Percentiles rank a stretch among this genome's conserved stretches.
Evolutionary conservation across 2,113 vertebrate species (phyloP).

Genomic region (Xenus cinereus): DNA sequence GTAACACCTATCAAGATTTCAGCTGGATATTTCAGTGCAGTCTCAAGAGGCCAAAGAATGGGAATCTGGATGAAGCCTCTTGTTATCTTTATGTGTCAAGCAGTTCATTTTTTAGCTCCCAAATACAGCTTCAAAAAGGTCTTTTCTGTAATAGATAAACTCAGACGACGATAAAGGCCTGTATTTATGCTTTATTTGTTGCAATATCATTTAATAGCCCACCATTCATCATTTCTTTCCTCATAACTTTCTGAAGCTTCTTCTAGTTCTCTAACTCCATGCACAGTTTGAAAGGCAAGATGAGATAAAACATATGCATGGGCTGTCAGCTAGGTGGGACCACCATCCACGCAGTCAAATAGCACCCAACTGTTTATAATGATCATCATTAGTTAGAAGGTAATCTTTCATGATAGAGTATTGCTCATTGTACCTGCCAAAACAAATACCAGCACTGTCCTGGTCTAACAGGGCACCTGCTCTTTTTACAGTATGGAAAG

Average conservation of each 20-base stretch:
- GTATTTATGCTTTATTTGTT: slow-evolving; percentile 39
- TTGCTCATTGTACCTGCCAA: background rate
- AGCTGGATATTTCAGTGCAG: background rate
- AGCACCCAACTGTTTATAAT: slow-evolving; percentile 55
- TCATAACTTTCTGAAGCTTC: slow-evolving; percentile 27
- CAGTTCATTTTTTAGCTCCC: slow-evolving; percentile 43
- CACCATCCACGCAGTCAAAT: slow-evolving; percentile 39
- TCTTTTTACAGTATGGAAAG: background rate
- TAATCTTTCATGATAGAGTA: slow-evolving; percentile 37
- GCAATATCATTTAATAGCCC: slow-evolving; percentile 43
- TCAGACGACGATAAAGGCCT: background rate
- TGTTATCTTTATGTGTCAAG: slow-evolving; percentile 11
- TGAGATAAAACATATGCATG: slow-evolving; percentile 53
- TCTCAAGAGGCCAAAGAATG: background rate
- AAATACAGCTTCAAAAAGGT: slow-evolving; percentile 40
- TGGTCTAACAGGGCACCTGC: background rate
- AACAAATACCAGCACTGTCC: background rate
- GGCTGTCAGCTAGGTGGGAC: slow-evolving; percentile 52
- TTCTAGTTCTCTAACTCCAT: background rate
- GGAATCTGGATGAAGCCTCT: background rate
- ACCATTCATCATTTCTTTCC: slow-evolving; percentile 43
- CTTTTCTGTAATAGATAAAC: slow-evolving; percentile 43
- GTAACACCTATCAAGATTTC: background rate
- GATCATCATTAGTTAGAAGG: slow-evolving; percentile 29
- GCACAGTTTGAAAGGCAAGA: slow-evolving; percentile 19